Evolutionary conservation across 2,797 vertebrate genomes (phyloP).

Genomic region (Esox lucius): DNA sequence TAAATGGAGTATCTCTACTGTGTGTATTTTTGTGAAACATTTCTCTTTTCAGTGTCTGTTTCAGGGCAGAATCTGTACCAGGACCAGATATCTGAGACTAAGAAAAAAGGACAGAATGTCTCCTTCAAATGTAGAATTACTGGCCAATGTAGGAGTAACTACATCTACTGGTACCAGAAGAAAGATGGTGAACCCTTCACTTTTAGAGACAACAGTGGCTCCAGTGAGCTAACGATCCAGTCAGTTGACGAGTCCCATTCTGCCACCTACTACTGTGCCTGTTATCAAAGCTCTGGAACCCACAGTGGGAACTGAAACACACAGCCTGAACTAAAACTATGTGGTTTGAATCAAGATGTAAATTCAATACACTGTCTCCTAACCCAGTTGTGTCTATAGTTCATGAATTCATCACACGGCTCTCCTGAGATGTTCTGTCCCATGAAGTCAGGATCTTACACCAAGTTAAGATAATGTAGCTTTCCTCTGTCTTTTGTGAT

Average conservation of each 20-base stretch:
- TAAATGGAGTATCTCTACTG: not conserved
- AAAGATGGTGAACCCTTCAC: not conserved
- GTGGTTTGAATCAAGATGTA: too few relatives aligned
- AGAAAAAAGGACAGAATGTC: not conserved
- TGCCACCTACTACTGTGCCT: conserved; percentile 27
- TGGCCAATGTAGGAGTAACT: not conserved
- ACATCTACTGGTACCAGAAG: conserved; percentile 2
- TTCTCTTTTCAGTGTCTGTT: not conserved
- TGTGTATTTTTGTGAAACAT: too few relatives aligned
- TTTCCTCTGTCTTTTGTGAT: too few relatives aligned
- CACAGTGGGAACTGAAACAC: conserved; percentile 25
- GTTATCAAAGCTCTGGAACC: not conserved
- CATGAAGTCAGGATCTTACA: too few relatives aligned
- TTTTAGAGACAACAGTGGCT: not conserved
- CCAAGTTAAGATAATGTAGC: too few relatives aligned
- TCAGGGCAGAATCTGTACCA: not conserved
- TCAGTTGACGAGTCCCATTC: conserved; percentile 3
- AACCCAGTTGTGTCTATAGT: too few relatives aligned
- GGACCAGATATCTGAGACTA: not conserved
- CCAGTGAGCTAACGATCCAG: conserved; percentile 15
- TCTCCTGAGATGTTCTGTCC: too few relatives aligned
- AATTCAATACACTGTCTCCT: too few relatives aligned
- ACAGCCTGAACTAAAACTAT: conserved; percentile 22
- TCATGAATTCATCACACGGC: too few relatives aligned
- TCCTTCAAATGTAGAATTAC: not conserved